phyloP scores from a whole-genome alignment of 2,888 invertebrate species.

The Lottia scabra region DNA sequence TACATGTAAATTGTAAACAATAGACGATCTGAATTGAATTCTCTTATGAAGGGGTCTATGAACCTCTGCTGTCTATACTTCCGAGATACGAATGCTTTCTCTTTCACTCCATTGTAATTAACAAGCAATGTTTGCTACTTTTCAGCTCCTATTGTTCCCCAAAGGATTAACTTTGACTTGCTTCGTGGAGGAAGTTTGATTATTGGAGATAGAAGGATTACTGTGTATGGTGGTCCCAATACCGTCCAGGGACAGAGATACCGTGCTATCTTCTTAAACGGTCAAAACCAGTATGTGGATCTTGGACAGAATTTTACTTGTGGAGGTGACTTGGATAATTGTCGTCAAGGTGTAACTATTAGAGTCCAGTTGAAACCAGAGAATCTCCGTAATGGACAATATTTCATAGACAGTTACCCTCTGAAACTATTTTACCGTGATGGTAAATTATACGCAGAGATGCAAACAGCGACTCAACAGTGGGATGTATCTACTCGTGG shows the following conservation, averaged over 20 bases:
- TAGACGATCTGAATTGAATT: too few relatives aligned
- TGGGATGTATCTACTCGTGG: constrained; percentile 57
- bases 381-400: constrained; percentile 53
- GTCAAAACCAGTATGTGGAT: constrained; percentile 60
- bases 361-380: constrained; percentile 54
- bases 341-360: constrained; percentile 61
- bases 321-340: constrained; percentile 59
- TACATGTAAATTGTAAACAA: too few relatives aligned
- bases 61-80: too few relatives aligned
- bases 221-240: constrained; percentile 39
- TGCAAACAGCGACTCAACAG: constrained; percentile 50
- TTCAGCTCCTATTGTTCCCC: constrained; percentile 28
- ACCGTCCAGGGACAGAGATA: constrained; percentile 36
- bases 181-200: constrained; percentile 23
- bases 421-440: constrained; percentile 59
- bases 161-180: constrained; percentile 25
- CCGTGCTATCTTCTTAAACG: constrained; percentile 50
- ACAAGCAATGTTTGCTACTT: too few relatives aligned
- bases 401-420: constrained; percentile 63
- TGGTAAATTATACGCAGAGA: constrained; percentile 53
- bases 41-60: too few relatives aligned
- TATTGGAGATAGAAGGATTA: constrained; percentile 39
- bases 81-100: too few relatives aligned
- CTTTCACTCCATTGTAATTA: too few relatives aligned
- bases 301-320: constrained; percentile 60